These are phyloP conservation scores for Herminia tarsipennalis DNA, from an alignment of 2,888 invertebrate species.

Conservation along the genomic window DNA sequence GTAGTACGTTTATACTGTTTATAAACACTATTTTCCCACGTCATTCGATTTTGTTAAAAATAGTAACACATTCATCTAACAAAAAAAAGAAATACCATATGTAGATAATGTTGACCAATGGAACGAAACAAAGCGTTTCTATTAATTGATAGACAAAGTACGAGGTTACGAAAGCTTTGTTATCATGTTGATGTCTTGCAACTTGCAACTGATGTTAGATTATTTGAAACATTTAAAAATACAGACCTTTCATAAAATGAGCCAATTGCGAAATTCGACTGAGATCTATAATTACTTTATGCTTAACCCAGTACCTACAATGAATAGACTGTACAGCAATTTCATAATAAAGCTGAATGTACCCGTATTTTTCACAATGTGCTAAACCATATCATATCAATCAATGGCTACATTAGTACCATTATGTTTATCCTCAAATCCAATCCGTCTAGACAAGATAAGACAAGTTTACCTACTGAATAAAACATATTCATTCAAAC, in stretches of 20 bases:
- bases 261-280: constrained; percentile 44
- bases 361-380: no score
- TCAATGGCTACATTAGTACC: no score
- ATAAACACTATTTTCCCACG: constrained; percentile 40
- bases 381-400: no score
- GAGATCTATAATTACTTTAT: constrained; percentile 47
- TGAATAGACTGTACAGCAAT: no score
- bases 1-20: constrained; percentile 38
- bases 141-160: constrained; percentile 14
- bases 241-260: constrained; percentile 49
- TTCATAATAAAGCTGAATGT: no score
- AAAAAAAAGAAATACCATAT: no score
- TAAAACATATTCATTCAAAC: no score
- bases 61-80: constrained; percentile 34
- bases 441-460: no score
- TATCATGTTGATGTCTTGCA: constrained; percentile 39
- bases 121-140: constrained; percentile 8
- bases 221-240: constrained; percentile 38
- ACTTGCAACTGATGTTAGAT: constrained; percentile 46
- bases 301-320: no score
- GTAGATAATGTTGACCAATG: constrained; percentile 4
- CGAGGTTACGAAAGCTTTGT: constrained; percentile 23
- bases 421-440: no score
- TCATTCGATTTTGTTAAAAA: constrained; percentile 42
- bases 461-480: no score